Base-by-base conservation (phyloP, 2,113 vertebrate genomes). In the Zingel zingel region DNA sequence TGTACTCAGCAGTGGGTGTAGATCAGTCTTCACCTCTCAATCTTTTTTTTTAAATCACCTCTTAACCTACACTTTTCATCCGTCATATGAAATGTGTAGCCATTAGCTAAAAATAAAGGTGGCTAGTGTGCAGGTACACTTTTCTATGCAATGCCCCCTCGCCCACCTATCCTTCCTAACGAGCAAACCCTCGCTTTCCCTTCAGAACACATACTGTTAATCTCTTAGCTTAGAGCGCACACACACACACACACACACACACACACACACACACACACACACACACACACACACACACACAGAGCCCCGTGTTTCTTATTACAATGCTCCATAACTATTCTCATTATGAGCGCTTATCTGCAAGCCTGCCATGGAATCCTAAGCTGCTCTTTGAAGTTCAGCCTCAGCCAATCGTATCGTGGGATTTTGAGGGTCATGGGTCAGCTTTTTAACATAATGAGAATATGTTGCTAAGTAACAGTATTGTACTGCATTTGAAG, bases 281-380 rank as follows among this genome's bases (percentile, higher is more conserved):
- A 61, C 64, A 27, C 45, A 53, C 56, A 19, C 43, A 54, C 18
- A 48, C 64, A 67, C 68, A 76, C 76, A 68, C 63, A 79, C 79
- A 69, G 53, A 27, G 11, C 25, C 33, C 36, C 1, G 65, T 50
- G 66, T 86, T 91, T 90, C 68, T 79, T 90, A 91, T 86, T 75
- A 91, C 86, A 91, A 73, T 88, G 63, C 87, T 90, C 74, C 86
- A 81, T 81, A 89, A 91, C 86, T 90, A 77, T 87, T 90, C 89
- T 91, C 91, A 89, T 93, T 90, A 92, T 80, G 36, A 80, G 76
- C 77, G 88, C 89, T 94, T 93, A 92, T 92, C 92, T 90, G 69
- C 77, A 73, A 87, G 84, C 66, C 72, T 89, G 92, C 86, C 64
- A 73, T 57, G 48, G 86, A 93, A 88, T 87, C 89, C 90, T 90